phyloP scores from a whole-genome alignment of 1,140 invertebrate genomes.

The Hestina assimilis region DNA sequence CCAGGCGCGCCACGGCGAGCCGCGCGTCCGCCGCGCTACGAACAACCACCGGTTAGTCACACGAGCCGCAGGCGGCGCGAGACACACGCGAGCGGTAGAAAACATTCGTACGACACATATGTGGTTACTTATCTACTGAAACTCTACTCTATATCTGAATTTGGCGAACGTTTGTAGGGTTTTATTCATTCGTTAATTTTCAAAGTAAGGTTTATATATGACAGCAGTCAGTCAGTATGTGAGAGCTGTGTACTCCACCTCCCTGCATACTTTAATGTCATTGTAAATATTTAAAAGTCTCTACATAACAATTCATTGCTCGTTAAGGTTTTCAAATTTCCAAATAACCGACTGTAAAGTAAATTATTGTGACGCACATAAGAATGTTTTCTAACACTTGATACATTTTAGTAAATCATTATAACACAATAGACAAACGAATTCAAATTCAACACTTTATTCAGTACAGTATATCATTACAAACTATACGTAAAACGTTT shows the following conservation, averaged over 20 bases:
- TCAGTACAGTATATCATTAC: slow-evolving; percentile 31
- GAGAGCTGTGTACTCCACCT: no score
- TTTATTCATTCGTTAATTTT: no score
- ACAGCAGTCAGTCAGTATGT: no score
- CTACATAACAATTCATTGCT: no score
- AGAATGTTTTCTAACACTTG: slow-evolving; percentile 9
- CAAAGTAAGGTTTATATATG: no score
- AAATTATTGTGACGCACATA: no score
- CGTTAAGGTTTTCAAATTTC: no score
- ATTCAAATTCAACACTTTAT: slow-evolving; percentile 35
- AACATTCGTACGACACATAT: not conserved
- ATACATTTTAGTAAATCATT: not conserved
- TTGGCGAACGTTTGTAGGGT: no score
- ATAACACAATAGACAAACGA: slow-evolving; percentile 1
- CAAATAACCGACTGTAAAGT: no score
- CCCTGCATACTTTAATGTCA: no score
- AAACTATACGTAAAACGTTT: slow-evolving; percentile 18
- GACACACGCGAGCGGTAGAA: not conserved
- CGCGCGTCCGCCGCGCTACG: slow-evolving; percentile 74
- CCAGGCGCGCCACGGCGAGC: slow-evolving; percentile 85
- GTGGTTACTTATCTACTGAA: not conserved
- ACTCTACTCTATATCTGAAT: not conserved
- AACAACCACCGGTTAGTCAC: slow-evolving; percentile 19
- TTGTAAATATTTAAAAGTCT: no score
- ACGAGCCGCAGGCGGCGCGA: not conserved